Evolutionary conservation across 2,888 invertebrate species (phyloP).

Genomic region (Ectropis crepuscularia): DNA sequence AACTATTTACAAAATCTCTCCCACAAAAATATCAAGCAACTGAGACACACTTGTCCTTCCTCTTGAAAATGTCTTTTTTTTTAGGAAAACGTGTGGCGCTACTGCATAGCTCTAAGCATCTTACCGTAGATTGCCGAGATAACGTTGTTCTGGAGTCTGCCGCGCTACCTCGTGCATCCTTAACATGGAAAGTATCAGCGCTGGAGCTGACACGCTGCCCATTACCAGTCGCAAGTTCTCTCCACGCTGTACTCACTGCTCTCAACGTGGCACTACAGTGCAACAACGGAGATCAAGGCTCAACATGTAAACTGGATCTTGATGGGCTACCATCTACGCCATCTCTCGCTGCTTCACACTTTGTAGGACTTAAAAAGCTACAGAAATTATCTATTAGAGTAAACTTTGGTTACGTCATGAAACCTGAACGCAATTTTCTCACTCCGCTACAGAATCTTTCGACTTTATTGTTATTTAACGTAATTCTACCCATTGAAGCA

Average conservation of each 20-base stretch:
- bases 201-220: neutral
- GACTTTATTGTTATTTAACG: neutral
- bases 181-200: neutral
- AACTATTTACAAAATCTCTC: too few species aligned
- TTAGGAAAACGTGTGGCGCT: neutral
- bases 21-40: too few species aligned
- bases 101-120: too few species aligned
- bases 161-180: neutral
- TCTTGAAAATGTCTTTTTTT: too few species aligned
- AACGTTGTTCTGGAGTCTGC: neutral
- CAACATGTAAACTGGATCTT: neutral
- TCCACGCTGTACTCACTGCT: neutral
- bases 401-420: too few species aligned
- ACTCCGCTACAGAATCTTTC: neutral
- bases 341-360: neutral
- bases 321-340: neutral
- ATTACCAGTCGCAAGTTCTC: neutral
- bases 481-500: neutral
- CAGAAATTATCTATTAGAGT: too few species aligned
- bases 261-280: neutral
- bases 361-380: neutral
- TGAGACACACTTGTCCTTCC: too few species aligned
- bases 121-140: neutral
- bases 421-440: neutral
- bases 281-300: neutral